Evolutionary conservation across 2,113 vertebrate species (phyloP).

Genomic region (Edolisoma coerulescens): DNA sequence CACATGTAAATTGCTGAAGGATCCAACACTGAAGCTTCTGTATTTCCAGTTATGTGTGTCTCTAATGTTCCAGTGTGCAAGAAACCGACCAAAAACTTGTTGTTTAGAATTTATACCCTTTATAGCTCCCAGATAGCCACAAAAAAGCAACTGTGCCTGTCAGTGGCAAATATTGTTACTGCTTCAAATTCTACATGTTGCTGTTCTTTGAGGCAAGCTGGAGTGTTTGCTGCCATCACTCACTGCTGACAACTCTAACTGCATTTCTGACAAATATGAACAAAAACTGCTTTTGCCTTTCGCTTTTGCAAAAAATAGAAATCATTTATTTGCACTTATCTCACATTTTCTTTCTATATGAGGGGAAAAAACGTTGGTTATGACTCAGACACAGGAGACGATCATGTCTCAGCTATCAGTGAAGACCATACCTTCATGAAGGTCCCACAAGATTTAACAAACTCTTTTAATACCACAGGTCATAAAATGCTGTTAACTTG

Average conservation of each 20-base stretch:
- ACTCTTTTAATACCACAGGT: not conserved
- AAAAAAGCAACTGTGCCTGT: not conserved
- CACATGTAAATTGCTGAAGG: not conserved
- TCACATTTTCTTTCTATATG: not conserved
- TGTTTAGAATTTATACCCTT: not conserved
- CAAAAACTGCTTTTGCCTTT: not conserved
- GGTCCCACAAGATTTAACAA: not conserved
- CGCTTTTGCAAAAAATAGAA: not conserved
- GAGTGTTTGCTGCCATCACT: not conserved
- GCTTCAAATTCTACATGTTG: not conserved
- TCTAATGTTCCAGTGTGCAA: not conserved
- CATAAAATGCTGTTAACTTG: not conserved
- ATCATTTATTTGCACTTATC: not conserved
- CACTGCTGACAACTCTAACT: not conserved
- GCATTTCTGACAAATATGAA: not conserved
- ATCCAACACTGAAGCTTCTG: not conserved
- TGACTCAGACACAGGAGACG: not conserved
- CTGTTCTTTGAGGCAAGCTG: not conserved
- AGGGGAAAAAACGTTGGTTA: not conserved
- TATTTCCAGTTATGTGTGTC: not conserved
- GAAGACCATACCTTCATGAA: not conserved
- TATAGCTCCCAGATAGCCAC: not conserved
- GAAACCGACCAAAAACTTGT: not conserved
- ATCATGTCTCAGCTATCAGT: not conserved
- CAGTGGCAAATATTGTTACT: not conserved